These are phyloP conservation scores for Terebella lapidaria DNA, from an alignment of 2,888 invertebrate species.

Conservation along the genomic window DNA sequence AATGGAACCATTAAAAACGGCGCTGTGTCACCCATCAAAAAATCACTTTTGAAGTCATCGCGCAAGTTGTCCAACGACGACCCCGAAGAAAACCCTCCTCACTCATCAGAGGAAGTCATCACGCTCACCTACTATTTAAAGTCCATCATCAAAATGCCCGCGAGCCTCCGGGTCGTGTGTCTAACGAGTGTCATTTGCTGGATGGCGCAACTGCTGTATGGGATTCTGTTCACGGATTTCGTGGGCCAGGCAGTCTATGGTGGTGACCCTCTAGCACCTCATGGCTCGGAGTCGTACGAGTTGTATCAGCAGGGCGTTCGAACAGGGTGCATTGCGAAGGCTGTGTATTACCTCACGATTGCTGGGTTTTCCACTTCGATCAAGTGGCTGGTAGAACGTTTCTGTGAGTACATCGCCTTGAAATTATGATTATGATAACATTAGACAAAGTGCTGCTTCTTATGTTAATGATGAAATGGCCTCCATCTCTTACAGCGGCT, in stretches of 20 bases:
- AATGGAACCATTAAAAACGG: not conserved
- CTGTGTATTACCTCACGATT: constrained; percentile 79
- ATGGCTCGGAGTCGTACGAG: constrained; percentile 27
- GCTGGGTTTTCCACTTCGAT: constrained; percentile 85
- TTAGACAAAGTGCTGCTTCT: no score
- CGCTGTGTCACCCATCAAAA: not conserved
- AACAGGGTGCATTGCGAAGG: constrained; percentile 96
- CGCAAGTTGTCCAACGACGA: no score
- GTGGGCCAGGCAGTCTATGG: constrained; percentile 69
- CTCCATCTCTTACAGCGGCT: no score
- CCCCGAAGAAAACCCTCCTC: not conserved
- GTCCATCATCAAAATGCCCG: constrained; percentile 89
- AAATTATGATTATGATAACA: no score
- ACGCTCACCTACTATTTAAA: constrained; percentile 71
- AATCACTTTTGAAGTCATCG: not conserved
- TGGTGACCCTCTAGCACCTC: constrained; percentile 21
- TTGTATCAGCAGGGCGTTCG: constrained; percentile 84
- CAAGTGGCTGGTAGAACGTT: constrained; percentile 74
- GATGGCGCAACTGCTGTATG: constrained; percentile 97
- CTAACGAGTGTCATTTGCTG: constrained; percentile 92
- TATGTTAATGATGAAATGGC: no score
- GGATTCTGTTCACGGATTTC: constrained; percentile 92
- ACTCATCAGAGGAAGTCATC: constrained; percentile 17
- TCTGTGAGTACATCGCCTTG: constrained; percentile 50
- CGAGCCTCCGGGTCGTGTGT: constrained; percentile 77